Percentiles rank a stretch among this genome's conserved stretches.
Evolutionary conservation across 2,797 vertebrate genomes (phyloP).

Genomic region (Ptychobarbus kaznakovi): DNA sequence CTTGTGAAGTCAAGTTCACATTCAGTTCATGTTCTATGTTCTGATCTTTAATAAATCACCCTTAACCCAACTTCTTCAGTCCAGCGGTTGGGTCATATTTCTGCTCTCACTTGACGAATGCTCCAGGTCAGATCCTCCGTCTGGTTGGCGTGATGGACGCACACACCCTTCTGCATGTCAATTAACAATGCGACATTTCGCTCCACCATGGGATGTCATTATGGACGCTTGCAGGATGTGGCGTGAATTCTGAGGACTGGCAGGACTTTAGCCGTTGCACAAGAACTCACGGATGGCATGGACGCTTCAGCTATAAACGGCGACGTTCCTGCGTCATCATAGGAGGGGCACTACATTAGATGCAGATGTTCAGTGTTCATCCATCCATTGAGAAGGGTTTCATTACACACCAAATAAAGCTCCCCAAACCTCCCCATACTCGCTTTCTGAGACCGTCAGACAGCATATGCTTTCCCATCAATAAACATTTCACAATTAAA

Average conservation of each 20-base stretch:
- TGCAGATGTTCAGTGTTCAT: constrained; percentile 57
- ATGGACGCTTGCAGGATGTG: constrained; percentile 20
- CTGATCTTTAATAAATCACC: neutral
- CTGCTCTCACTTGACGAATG: neutral
- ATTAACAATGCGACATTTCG: constrained; percentile 32
- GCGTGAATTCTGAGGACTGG: constrained; percentile 45
- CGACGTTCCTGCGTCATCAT: constrained; percentile 38
- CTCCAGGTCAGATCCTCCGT: constrained; percentile 14
- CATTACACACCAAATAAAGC: constrained; percentile 42
- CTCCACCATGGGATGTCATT: constrained; percentile 44
- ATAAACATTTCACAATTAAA: neutral
- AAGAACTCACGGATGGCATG: constrained; percentile 26
- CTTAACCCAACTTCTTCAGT: neutral
- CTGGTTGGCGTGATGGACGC: constrained; percentile 17
- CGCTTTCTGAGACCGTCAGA: constrained; percentile 20
- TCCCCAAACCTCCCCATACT: neutral
- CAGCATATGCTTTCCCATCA: constrained; percentile 31
- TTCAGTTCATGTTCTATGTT: neutral
- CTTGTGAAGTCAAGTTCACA: neutral
- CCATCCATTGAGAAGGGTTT: constrained; percentile 44
- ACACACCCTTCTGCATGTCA: constrained; percentile 31
- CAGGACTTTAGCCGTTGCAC: constrained; percentile 14
- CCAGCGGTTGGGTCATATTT: neutral
- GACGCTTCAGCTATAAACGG: constrained; percentile 44
- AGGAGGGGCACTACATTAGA: constrained; percentile 47